Percentiles rank a stretch among this genome's conserved stretches.
phyloP scores from a whole-genome alignment of 2,113 vertebrate species.

The Siphamia tubifer region DNA sequence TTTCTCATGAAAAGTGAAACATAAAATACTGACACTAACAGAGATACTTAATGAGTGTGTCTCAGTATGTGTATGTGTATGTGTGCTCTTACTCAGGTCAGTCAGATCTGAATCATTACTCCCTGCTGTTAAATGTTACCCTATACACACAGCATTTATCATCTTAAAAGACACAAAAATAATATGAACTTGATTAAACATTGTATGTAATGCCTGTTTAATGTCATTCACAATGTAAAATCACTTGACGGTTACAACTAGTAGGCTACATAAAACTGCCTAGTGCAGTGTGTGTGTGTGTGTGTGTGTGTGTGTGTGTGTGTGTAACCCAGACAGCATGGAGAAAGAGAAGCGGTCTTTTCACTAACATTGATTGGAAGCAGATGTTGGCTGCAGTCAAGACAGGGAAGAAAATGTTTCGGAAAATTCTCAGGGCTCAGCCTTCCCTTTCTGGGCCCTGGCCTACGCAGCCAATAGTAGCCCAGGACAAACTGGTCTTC shows the following conservation, averaged over 20 bases:
- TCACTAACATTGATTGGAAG: slow-evolving; percentile 81
- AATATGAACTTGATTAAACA: not conserved
- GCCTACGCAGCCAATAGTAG: slow-evolving; percentile 72
- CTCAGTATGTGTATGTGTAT: not conserved
- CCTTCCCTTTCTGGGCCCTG: slow-evolving; percentile 80
- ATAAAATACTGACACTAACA: slow-evolving; percentile 37
- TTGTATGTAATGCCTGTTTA: not conserved
- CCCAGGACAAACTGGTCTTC: slow-evolving; percentile 36
- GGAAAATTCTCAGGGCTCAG: slow-evolving; percentile 84
- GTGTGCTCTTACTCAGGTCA: not conserved
- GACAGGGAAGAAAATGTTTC: slow-evolving; percentile 72
- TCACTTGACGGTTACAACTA: slow-evolving; percentile 2
- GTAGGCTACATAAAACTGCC: not conserved
- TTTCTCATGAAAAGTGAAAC: slow-evolving; percentile 47
- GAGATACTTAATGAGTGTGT: not conserved
- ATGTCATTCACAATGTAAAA: not conserved
- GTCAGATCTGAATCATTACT: not conserved
- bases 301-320: slow-evolving; percentile 19
- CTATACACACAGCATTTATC: not conserved
- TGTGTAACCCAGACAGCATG: slow-evolving; percentile 49
- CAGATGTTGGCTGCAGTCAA: slow-evolving; percentile 82
- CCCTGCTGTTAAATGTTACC: not conserved
- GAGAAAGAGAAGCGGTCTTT: slow-evolving; percentile 62
- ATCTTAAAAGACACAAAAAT: not conserved
- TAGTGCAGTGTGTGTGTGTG: slow-evolving; percentile 14